Evolutionary conservation across 1,140 invertebrate species (phyloP), one percentile per base, ranked within the genome.

Genomic region (Holotrichia oblita): DNA sequence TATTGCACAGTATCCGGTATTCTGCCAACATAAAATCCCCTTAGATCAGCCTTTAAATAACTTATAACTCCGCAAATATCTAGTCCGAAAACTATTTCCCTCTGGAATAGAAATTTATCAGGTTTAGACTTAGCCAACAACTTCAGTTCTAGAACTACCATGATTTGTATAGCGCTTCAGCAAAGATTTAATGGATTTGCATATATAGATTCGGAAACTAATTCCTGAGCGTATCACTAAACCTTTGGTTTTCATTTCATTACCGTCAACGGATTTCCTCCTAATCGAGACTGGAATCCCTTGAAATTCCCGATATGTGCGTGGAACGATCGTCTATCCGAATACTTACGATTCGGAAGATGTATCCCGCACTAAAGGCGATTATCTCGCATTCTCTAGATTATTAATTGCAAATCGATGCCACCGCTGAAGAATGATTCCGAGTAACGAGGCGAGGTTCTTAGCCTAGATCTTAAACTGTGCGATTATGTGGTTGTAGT

Each of bases 381-480:
- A 55, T 55, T 55, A 55, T 14, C 48, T 17, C 48, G 6, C 48
- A 55, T 55, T 55, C 14, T 14, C 48, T n/a, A n/a, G n/a, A 55
- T 55, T 55, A 55, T 55, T 55, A 55, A 55, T 55, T 55, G 48
- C n/a, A 55, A 55, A 55, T 55, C 48, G 48, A 55, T 55, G 14
- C 48, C 2, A 7, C 14, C n/a, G 48, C 48, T 17, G 14, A 55
- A 55, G 48, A 55, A 55, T 55, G 14, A 17, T 55, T 55, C 14
- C 12, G 14, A 55, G 0, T 55, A 55, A 48, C 4, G 44, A 48
- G n/a, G n/a, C 44, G 14, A n/a, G n/a, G 48, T 48, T 3, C n/a
- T 48, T n/a, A 8, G 3, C 6, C 6, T 55, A 55, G 6, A 17
- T 55, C 14, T 55, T 17, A 17, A 2, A 34, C 27, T 34, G 27